Conservation (phyloP, 37 sponge, comb jelly and placozoan species). For the Mnemiopsis leidyi region DNA sequence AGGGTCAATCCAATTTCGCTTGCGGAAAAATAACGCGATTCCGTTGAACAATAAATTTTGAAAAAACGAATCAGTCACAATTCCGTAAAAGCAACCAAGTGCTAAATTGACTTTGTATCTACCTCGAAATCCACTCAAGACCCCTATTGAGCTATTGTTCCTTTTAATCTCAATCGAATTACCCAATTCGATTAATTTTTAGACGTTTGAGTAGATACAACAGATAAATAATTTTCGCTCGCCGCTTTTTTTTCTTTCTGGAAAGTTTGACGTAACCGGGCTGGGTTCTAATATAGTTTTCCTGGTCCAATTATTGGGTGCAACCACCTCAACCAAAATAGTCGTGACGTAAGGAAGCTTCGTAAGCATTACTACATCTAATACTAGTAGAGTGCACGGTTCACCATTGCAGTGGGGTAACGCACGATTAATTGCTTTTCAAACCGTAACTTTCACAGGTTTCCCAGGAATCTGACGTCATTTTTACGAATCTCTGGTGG, state of each 20-base stretch:
- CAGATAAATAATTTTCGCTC: background rate
- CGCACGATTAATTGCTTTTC: background rate
- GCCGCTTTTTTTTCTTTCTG: background rate
- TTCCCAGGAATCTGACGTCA: background rate
- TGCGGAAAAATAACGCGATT: background rate
- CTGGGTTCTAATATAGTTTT: background rate
- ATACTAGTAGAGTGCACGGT: background rate
- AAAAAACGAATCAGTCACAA: background rate
- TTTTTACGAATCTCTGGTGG: background rate
- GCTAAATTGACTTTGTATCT: background rate
- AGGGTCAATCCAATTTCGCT: background rate
- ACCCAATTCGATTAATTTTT: background rate
- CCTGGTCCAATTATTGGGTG: background rate
- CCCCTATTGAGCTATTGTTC: background rate
- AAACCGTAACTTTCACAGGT: background rate
- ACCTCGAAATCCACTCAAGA: background rate
- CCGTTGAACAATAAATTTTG: background rate
- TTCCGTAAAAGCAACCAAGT: background rate
- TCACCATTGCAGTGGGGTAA: background rate
- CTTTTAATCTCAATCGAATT: background rate
- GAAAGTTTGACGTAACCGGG: background rate
- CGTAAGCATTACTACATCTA: background rate
- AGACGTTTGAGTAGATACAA: background rate
- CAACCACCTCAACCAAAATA: background rate
- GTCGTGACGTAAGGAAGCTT: background rate